A percentile compares a stretch with the other conserved stretches of the same genome.
phyloP scores from a whole-genome alignment of 2,113 vertebrate genomes.

The Hymenochirus boettgeri region DNA sequence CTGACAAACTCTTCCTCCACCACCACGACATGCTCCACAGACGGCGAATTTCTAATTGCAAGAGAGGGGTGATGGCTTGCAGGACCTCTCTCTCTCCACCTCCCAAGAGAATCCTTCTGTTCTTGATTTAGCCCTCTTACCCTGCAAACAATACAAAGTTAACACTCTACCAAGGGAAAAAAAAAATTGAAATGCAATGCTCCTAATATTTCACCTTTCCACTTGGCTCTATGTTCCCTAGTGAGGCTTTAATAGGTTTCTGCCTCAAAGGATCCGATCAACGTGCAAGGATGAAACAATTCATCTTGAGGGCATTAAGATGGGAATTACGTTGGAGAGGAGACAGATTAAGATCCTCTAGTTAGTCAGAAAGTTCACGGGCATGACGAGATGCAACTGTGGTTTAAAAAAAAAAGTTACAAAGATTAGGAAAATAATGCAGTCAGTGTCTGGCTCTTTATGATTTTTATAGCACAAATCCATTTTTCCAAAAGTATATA shows the following conservation, averaged over 20 bases:
- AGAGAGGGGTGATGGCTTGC: slow-evolving; percentile 73
- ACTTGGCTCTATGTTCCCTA: slow-evolving; percentile 65
- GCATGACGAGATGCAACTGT: slow-evolving; percentile 79
- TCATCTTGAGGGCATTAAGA: slow-evolving; percentile 89
- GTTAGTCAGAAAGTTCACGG: slow-evolving; percentile 66
- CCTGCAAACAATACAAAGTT: too few species aligned
- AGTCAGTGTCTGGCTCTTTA: too few species aligned
- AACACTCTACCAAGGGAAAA: too few species aligned
- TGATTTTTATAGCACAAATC: too few species aligned
- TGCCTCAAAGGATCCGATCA: slow-evolving; percentile 78
- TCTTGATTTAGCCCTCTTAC: slow-evolving; percentile 71
- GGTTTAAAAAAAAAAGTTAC: neutral
- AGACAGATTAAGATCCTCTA: slow-evolving; percentile 60
- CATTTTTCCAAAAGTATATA: too few species aligned
- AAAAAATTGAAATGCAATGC: too few species aligned
- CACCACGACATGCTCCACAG: slow-evolving; percentile 79
- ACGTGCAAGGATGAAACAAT: slow-evolving; percentile 78
- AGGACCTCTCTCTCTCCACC: slow-evolving; percentile 76
- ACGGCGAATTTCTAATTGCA: slow-evolving; percentile 81
- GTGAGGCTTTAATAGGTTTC: slow-evolving; percentile 61
- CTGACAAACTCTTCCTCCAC: slow-evolving; percentile 91
- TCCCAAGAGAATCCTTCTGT: slow-evolving; percentile 76
- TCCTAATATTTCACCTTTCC: slow-evolving; percentile 53
- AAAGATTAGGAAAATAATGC: too few species aligned
- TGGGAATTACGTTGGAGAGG: slow-evolving; percentile 68